Percentiles rank a stretch among this genome's conserved stretches.
Evolutionary conservation across 2,888 invertebrate species (phyloP).

Genomic region (Drosophila niveifrons): DNA sequence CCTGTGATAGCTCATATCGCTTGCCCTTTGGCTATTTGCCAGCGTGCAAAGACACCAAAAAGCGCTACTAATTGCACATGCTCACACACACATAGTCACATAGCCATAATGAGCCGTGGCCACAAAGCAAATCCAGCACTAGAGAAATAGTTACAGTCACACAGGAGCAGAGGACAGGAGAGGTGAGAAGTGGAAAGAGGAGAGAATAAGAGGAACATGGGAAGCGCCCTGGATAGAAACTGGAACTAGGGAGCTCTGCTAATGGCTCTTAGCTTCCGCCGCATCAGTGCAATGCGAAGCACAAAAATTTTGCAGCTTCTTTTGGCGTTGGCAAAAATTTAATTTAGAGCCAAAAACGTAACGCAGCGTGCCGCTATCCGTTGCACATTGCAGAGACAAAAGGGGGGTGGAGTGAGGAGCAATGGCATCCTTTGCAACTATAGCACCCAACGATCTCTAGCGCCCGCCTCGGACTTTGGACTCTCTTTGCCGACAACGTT

Average conservation of each 20-base stretch:
- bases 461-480: constrained; percentile 49
- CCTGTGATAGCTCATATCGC: constrained; percentile 75
- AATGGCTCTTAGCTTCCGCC: constrained; percentile 78
- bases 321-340: constrained; percentile 81
- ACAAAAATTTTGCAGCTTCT: constrained; percentile 81
- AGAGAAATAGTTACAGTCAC: constrained; percentile 39
- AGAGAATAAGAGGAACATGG: not conserved
- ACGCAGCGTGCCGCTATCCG: constrained; percentile 66
- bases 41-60: constrained; percentile 65
- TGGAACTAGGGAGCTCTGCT: constrained; percentile 51
- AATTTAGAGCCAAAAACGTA: constrained; percentile 82
- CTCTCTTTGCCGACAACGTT: constrained; percentile 75
- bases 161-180: not conserved
- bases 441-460: constrained; percentile 48
- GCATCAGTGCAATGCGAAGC: constrained; percentile 79
- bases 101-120: constrained; percentile 76
- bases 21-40: constrained; percentile 73
- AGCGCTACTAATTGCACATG: constrained; percentile 74
- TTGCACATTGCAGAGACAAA: constrained; percentile 50
- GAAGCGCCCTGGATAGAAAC: constrained; percentile 9
- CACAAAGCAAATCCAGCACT: constrained; percentile 75
- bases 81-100: constrained; percentile 20
- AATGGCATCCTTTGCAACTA: constrained; percentile 24
- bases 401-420: too few relatives aligned
- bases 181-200: too few relatives aligned